Conservation (phyloP, 1,140 invertebrate species). For the Megalonaias nervosa region DNA sequence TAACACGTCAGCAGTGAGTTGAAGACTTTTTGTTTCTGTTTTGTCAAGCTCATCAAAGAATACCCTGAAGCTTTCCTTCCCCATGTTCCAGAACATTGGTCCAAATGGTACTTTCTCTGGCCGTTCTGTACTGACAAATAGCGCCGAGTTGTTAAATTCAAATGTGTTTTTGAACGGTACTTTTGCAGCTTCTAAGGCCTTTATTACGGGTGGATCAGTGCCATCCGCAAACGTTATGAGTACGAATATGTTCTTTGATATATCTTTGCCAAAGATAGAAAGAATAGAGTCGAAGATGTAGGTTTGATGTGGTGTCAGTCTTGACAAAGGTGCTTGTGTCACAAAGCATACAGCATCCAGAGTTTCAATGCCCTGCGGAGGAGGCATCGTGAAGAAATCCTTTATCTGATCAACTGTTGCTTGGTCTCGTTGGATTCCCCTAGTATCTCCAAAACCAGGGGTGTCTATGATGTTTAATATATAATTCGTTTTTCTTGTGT, state of each 20-base stretch:
- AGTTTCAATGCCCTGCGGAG: slow-evolving; percentile 19
- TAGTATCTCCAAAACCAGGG: slow-evolving; percentile 32
- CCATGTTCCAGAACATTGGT: slow-evolving; percentile 37
- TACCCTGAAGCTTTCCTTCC: slow-evolving; percentile 9
- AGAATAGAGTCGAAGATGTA: slow-evolving; percentile 45
- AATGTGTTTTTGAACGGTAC: slow-evolving; percentile 28
- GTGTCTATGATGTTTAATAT: slow-evolving; percentile 21
- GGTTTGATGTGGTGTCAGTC: slow-evolving; percentile 12
- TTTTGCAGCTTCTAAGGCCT: slow-evolving; percentile 8
- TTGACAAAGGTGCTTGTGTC: slow-evolving; percentile 16
- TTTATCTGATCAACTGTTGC: slow-evolving; percentile 36
- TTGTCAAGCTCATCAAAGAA: slow-evolving; percentile 11
- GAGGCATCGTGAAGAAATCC: slow-evolving; percentile 11
- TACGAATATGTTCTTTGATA: slow-evolving; percentile 37
- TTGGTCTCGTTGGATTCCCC: slow-evolving; percentile 26
- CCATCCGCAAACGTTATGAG: slow-evolving; percentile 43
- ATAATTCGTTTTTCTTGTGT: not conserved
- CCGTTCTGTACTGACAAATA: slow-evolving; percentile 13
- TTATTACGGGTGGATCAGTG: slow-evolving; percentile 24
- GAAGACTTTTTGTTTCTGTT: slow-evolving; percentile 16
- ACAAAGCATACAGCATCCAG: slow-evolving; percentile 38
- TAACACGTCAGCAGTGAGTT: slow-evolving; percentile 25
- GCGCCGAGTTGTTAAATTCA: slow-evolving; percentile 21
- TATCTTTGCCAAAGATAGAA: slow-evolving; percentile 43
- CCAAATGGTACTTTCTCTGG: not conserved